Evolutionary conservation across 2,888 invertebrate species (phyloP), one percentile per base, ranked within the genome.

Genomic region (Danaus chrysippus): DNA sequence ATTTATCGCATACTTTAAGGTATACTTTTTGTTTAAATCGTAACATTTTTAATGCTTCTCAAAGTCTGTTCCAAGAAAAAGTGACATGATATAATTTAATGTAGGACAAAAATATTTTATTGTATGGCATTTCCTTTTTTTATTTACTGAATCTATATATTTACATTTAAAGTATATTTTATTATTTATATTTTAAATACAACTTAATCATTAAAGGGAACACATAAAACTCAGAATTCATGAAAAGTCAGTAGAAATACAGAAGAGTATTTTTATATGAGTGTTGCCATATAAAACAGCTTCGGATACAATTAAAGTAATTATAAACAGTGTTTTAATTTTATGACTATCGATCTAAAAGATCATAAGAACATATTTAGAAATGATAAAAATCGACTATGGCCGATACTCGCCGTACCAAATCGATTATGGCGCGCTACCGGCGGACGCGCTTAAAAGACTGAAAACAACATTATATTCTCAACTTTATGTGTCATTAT

Each of bases 381-480:
- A 65, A 63, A 67, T 56, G 56, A 64, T 66, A 63, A 62, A 61
- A 62, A 61, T 53, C 46, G 19, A 61, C 60, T 62, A 56, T 66
- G 56, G 54, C 52, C 63, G 63, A 69, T 68, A 63, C 68, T 69
- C 61, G 59, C 63, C 82, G 76, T 75, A 69, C 68, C 79, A 71
- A 84, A 86, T 84, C 79, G 82, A 86, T 87, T 86, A 75, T 63
- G 71, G 63, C 73, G 68, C 76, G 82, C 86, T 86, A 83, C 86
- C 78, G 86, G 79, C 56, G 57, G 63, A 59, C 58, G 56, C 65
- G 64, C 52, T 62, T 55, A 54, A 63, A 58, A 44, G 44, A 60
- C 19, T 42, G 13, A 5, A 34, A 11, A 9, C 34, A 34, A 55
- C 42, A 56, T 52, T 13, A 17, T 17, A 44, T 60, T 58, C 52